phyloP scores from a whole-genome alignment of 2,113 vertebrate genomes.

The Microcebus ravelobensis region DNA sequence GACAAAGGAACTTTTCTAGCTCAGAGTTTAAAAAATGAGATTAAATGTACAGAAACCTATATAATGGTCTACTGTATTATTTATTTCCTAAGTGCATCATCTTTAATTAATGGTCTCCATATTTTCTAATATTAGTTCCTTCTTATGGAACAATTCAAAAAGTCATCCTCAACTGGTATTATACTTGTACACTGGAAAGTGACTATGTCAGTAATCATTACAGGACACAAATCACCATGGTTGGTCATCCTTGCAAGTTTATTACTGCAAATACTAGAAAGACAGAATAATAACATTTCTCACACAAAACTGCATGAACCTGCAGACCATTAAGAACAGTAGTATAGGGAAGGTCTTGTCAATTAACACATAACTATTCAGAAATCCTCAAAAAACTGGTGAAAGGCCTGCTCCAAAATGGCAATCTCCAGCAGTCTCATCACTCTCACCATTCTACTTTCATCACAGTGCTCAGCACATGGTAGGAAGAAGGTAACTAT shows the following conservation, averaged over 20 bases:
- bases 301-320: neutral
- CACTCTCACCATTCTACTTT: neutral
- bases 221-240: neutral
- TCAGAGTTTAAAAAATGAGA: neutral
- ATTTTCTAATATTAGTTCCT: neutral
- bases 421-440: neutral
- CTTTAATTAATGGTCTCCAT: neutral
- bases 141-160: slow-evolving; percentile 13
- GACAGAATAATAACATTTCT: neutral
- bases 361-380: neutral
- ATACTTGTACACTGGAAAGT: neutral
- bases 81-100: neutral
- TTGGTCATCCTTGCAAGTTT: neutral
- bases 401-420: neutral
- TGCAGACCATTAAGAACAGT: neutral
- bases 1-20: neutral
- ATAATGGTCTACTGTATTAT: neutral
- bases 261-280: neutral
- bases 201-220: neutral
- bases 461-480: neutral
- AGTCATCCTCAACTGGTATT: neutral
- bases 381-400: neutral
- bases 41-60: neutral
- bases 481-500: neutral
- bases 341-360: neutral